phyloP scores from a whole-genome alignment of 2,797 vertebrate genomes.

The Neoniphon sammara region DNA sequence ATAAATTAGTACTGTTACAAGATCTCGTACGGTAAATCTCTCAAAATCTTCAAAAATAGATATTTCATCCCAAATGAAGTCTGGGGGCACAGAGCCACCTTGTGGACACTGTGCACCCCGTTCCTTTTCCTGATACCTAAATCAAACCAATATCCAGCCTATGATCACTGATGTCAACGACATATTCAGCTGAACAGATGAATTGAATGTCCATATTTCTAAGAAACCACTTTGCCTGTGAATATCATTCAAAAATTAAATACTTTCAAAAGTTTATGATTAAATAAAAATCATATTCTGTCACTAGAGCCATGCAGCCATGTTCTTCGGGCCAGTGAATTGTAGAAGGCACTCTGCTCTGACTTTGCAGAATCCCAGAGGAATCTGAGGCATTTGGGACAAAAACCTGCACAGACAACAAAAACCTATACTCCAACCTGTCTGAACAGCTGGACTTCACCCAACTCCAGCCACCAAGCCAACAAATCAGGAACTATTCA shows the following conservation, averaged over 20 bases:
- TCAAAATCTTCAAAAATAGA: not conserved
- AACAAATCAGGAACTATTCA: constrained; percentile 10
- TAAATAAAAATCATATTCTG: not conserved
- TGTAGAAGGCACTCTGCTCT: constrained; percentile 7
- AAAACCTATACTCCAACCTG: constrained; percentile 38
- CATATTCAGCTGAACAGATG: no score
- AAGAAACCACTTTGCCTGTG: not conserved
- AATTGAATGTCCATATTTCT: not conserved
- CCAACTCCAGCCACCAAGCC: constrained; percentile 30
- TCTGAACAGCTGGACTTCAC: constrained; percentile 50
- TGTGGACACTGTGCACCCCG: constrained; percentile 62
- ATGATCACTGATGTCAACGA: no score
- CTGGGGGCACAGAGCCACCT: constrained; percentile 73
- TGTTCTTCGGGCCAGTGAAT: constrained; percentile 7
- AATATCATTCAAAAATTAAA: not conserved
- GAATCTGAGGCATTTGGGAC: constrained; percentile 69
- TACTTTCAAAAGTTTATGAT: not conserved
- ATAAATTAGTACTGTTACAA: no score
- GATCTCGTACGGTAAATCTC: not conserved
- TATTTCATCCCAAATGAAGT: not conserved
- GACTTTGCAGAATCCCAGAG: constrained; percentile 38
- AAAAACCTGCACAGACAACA: constrained; percentile 52
- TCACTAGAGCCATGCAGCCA: no score
- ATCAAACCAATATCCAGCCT: no score
- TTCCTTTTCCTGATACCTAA: not conserved